Base-by-base conservation (phyloP, 1,140 invertebrate genomes). In the Atta texana region DNA sequence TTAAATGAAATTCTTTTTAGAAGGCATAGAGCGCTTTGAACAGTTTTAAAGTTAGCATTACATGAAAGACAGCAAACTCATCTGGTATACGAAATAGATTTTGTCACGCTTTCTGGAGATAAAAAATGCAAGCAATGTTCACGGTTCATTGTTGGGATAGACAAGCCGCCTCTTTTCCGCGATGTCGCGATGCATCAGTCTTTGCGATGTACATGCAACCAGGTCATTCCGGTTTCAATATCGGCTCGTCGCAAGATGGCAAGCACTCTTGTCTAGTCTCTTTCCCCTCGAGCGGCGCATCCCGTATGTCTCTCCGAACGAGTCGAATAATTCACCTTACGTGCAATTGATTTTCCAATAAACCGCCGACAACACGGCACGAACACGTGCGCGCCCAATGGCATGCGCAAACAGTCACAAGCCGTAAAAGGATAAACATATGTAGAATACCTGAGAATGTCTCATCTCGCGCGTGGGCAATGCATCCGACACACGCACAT, bases 321-420 rank as follows among this genome's bases (percentile, higher is more conserved):
- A 82, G 49, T 59, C 53, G 76, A 88, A 88, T 88, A 89, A 90
- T 89, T 90, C 81, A 85, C 57, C 64, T 87, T 81, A 86, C 63
- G 86, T 80, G 81, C 88, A 76, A 90, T 90, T 90, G 88, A 89
- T 89, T 87, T 90, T 89, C 77, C 85, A 84, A 82, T 85, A 69
- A 80, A 86, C 53, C 31, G 34, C 49, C 28, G 31, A 80, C 49
- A 61, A 80, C 49, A 80, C 39, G 59, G 44, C 71, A 44, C 31
- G 53, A 24, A 55, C 76, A 68, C 64, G 77, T 61, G 34, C 76
- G 21, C 16, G 39, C 31, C 21, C 63, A 31, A 53, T 44, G 59
- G 31, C 7, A 53, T 64, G 18, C 49, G 59, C 55, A n/a, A 57
- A 71, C 55, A 66, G 71, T 77, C 28, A 39, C 53, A n/a, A 14